Evolutionary conservation across 2,888 invertebrate species (phyloP).

Genomic region (Patella caerulea): DNA sequence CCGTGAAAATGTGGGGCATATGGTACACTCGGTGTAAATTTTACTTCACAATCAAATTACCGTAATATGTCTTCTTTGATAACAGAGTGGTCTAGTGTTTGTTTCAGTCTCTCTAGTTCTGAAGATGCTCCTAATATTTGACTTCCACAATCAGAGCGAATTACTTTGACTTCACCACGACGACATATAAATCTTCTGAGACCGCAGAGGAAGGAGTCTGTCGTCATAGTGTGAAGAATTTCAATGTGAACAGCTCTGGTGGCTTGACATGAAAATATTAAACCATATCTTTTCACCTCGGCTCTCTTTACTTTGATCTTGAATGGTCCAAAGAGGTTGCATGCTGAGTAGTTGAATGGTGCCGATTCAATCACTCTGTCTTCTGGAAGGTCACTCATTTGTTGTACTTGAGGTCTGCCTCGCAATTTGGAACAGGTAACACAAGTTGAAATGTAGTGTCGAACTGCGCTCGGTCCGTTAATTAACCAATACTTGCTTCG

Average conservation of each 20-base stretch:
- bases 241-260: not conserved
- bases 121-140: conserved; percentile 40
- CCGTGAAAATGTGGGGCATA: conserved; percentile 48
- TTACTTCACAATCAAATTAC: conserved; percentile 27
- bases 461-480: conserved; percentile 44
- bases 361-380: conserved; percentile 49
- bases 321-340: not conserved
- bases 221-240: conserved; percentile 1
- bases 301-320: not conserved
- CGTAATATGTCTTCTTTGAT: conserved; percentile 24
- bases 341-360: conserved; percentile 53
- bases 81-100: conserved; percentile 24
- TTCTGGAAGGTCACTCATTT: conserved; percentile 62
- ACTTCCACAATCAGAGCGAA: conserved; percentile 39
- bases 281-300: conserved; percentile 6
- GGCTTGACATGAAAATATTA: conserved; percentile 5
- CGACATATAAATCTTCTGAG: conserved; percentile 60
- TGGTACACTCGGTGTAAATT: conserved; percentile 43
- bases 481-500: conserved; percentile 58
- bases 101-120: conserved; percentile 20
- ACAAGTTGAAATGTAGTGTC: conserved; percentile 50
- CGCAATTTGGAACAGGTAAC: conserved; percentile 51
- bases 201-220: conserved; percentile 59
- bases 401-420: conserved; percentile 19
- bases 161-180: conserved; percentile 40